Percentiles rank a stretch among this genome's conserved stretches.
Evolutionary conservation across 2,113 vertebrate species (phyloP).

Genomic region (Cnemophilus loriae): DNA sequence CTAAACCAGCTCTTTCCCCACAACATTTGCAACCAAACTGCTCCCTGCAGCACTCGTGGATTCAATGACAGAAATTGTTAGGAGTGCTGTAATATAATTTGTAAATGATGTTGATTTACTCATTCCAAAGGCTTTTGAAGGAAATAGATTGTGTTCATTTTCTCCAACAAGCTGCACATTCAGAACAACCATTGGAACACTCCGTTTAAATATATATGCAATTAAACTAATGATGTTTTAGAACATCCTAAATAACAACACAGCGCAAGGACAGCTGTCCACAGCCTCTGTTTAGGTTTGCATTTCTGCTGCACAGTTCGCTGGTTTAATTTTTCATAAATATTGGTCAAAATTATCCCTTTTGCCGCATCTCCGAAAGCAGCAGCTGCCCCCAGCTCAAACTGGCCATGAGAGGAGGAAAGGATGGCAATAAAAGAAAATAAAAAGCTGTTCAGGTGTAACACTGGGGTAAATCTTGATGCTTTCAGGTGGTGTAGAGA

Average conservation of each 20-base stretch:
- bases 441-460: not conserved
- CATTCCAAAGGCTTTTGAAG: conserved; percentile 41
- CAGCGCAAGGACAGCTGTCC: conserved; percentile 59
- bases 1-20: conserved; percentile 11
- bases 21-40: conserved; percentile 29
- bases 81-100: conserved; percentile 41
- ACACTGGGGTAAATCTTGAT: not conserved
- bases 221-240: conserved; percentile 65
- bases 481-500: not conserved
- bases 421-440: not conserved
- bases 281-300: not conserved
- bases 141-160: conserved; percentile 61
- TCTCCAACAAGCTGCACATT: conserved; percentile 58
- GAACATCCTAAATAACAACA: conserved; percentile 49
- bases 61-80: conserved; percentile 18
- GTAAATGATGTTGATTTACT: conserved; percentile 55
- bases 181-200: not conserved
- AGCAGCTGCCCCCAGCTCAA: not conserved
- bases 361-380: not conserved
- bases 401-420: not conserved
- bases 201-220: conserved; percentile 62
- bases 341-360: not conserved
- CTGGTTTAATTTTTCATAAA: not conserved
- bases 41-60: conserved; percentile 26
- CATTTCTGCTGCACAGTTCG: not conserved